Evolutionary conservation across 2,113 vertebrate genomes (phyloP).

Genomic region (Platanista minor): DNA sequence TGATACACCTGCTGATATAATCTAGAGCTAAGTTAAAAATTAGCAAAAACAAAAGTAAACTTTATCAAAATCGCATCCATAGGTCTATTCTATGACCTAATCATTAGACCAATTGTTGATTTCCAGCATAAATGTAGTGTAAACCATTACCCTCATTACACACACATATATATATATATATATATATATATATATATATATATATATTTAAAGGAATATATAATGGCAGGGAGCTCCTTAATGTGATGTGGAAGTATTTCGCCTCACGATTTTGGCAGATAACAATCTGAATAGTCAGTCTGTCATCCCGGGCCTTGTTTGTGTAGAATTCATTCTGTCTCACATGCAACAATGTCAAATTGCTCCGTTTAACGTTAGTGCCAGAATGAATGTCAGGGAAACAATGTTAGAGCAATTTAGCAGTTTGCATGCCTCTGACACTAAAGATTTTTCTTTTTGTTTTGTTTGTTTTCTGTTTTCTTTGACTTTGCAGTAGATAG

Average conservation of each 20-base stretch:
- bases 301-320: not conserved
- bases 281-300: not conserved
- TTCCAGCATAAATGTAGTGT: not conserved
- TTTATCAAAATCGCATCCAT: not conserved
- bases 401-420: not conserved
- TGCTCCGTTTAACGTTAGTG: not conserved
- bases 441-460: not conserved
- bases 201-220: not conserved
- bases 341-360: not conserved
- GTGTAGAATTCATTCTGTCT: not conserved
- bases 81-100: not conserved
- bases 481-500: not conserved
- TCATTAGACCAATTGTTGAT: not conserved
- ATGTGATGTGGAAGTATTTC: not conserved
- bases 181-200: not conserved
- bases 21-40: not conserved
- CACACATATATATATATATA: not conserved
- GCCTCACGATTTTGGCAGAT: constrained; percentile 7
- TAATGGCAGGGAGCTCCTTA: not conserved
- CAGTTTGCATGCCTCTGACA: not conserved
- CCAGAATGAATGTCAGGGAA: constrained; percentile 33
- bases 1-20: not conserved
- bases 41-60: not conserved
- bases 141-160: not conserved
- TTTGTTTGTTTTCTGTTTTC: not conserved